Base-by-base conservation (phyloP, 1,140 invertebrate genomes). In the Macrotrachela quadricornifera region DNA sequence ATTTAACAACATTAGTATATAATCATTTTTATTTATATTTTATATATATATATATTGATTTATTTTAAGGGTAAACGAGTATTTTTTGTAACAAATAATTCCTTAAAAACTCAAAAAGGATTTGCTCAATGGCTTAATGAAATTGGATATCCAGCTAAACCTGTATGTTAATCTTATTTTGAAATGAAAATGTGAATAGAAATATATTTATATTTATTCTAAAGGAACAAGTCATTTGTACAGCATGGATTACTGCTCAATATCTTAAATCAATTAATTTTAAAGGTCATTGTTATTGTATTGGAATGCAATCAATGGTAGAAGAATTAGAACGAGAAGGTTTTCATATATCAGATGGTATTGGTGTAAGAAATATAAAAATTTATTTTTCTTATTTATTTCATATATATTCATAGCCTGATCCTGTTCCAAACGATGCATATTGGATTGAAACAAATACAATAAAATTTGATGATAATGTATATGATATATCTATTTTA, bases 71-170 rank as follows among this genome's bases (percentile, higher is more conserved):
- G 82, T 6, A 94, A 92, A 68, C 77, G 75, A 64, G 76, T 91
- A 52, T 85, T 83, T 65, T 90, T 81, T 65, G 78, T 91, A 0
- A 94, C 87, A 8, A 95, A 95, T 65, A 95, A 94, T 67, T 86
- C 84, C 30, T 85, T 82, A 6, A 87, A 83, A 71, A 81, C 81
- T 0, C 74, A 82, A 52, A 70, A 76, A 46, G 79, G 87, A 58
- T 81, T 85, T 63, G 70, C 79, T 6, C 62, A 73, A 12, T 92
- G 91, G 69, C 82, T 80, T 46, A 71, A 76, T 49, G 71, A 75
- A 30, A 62, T 90, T 50, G 80, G 81, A n/a, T 90, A 58, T 11
- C 46, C 46, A 15, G 66, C 61, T 12, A 48, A 59, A 14, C 48
- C 60, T 56, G 67, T 68, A 57, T 14, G 38, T 8, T 30, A 30